Evolutionary conservation across 2,113 vertebrate species (phyloP).

Genomic region (Chamaea fasciata): DNA sequence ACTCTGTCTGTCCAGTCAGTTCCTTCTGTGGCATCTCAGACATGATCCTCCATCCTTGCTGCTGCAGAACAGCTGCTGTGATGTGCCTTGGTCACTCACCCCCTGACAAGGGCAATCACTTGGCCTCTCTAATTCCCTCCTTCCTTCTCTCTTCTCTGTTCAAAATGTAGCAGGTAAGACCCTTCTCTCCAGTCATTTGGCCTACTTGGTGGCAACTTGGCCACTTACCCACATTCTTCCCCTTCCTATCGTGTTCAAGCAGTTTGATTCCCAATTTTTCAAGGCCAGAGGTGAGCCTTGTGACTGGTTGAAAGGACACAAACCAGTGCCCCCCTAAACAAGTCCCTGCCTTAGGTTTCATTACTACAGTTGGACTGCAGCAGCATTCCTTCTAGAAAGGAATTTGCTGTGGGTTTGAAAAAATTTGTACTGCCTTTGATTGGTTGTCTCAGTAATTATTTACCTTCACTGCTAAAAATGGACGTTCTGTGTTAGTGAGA

Average conservation of each 20-base stretch:
- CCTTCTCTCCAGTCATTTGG: neutral
- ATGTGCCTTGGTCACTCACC: neutral
- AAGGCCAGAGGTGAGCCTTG: neutral
- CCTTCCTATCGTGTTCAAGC: neutral
- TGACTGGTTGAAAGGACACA: neutral
- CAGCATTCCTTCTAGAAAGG: neutral
- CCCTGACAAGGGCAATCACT: neutral
- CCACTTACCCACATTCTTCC: neutral
- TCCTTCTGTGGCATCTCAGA: neutral
- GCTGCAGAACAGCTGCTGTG: neutral
- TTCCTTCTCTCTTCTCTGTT: conserved; percentile 1
- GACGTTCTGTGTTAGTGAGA: neutral
- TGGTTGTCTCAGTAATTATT: neutral
- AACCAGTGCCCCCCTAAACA: neutral
- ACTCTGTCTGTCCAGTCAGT: neutral
- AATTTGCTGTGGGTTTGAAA: neutral
- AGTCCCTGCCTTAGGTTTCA: neutral
- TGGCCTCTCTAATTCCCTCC: conserved; percentile 1
- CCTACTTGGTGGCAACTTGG: neutral
- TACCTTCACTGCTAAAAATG: neutral
- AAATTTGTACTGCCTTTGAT: neutral
- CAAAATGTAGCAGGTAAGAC: conserved; percentile 14
- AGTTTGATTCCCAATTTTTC: neutral
- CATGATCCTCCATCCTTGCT: neutral
- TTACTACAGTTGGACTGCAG: neutral